Evolutionary conservation across 2,113 vertebrate species (phyloP), one percentile per base, ranked within the genome.

Genomic region (Tragelaphus scriptus): DNA sequence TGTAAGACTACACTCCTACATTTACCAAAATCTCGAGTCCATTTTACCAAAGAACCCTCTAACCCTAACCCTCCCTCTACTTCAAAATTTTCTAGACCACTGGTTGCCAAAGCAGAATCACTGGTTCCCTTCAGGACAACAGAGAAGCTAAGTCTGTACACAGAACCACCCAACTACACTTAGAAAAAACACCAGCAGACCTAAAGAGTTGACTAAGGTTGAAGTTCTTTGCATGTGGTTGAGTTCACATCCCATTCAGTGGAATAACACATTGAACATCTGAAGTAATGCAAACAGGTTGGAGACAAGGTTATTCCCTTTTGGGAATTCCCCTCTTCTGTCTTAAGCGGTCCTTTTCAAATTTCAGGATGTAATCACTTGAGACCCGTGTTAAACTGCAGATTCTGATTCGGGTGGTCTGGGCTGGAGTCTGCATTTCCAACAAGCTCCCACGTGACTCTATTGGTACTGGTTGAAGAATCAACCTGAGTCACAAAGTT

Each of bases 321-420:
- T 63, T 1, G 14, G 0, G 1, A 75, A 75, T 40, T 79, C 4
- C 14, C 13, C 63, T 23, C 40, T 55, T 68, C 15, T 12, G 40
- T 68, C 32, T 55, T 88, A 44, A 71, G 59, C 6, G 49, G 65
- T 80, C 10, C 36, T 95, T 96, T 96, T 80, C n/a, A 89, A 85
- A 88, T 49, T 36, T 55, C 21, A 85, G 40, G 58, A 79, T 58
- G 15, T 28, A 87, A 17, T 97, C 55, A 91, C 19, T 53, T 80
- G 21, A 40, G 32, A 44, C 36, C 36, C 36, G 28, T 56, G 14
- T 77, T 91, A 56, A 91, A 85, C 91, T 79, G 68, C 11, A 77
- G 80, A 88, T 88, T 94, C 55, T 87, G 59, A 55, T 61, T 71
- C 5, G 5, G 59, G 59, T 1, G 19, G 21, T 65, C 47, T 84